Evolutionary conservation across 2,797 vertebrate genomes (phyloP), one percentile per base, ranked within the genome.

Genomic region (Antennarius maculatus): DNA sequence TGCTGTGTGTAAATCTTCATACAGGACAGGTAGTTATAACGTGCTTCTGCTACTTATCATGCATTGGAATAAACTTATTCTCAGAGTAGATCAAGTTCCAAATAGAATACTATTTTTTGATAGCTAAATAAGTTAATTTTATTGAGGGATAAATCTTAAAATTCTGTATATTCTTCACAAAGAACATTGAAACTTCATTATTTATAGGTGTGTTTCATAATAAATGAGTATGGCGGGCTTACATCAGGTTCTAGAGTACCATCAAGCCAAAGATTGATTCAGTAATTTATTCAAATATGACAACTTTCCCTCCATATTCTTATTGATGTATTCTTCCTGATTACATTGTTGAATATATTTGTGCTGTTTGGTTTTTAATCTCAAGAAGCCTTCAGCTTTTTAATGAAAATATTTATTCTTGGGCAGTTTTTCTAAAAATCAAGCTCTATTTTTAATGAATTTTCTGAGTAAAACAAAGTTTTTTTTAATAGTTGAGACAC

Each of bases 321-420:
- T 54, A 37, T 60, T 50, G 54, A n/a, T 58, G 10, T 6, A 16
- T 4, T 54, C 3, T 29, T 47, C n/a, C 4, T 63, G 16, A 48
- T 17, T 53, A 0, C 1, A 47, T 47, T 54, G 42, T 58, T 48
- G 0, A 37, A 16, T 18, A 12, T 7, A n/a, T 1, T 51, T 12
- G 16, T 64, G 2, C 49, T 55, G 48, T 61, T 42, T 16, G 5
- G 0, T n/a, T 55, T 45, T 63, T 45, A 7, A 7, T 46, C 43
- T 45, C 23, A 8, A 47, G 8, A 75, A 79, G 62, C 55, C 80
- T 66, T 71, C 7, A 46, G 10, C 57, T 85, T 59, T 83, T 76
- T 60, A 54, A 54, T 79, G 1, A 18, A 64, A 12, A 10, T 83
- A 90, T 88, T 88, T 86, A 80, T 91, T 83, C 34, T 73, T 57